These are phyloP conservation scores for Enteromius argenteus DNA, from an alignment of 2,797 vertebrate genomes.

Conservation along the genomic window DNA sequence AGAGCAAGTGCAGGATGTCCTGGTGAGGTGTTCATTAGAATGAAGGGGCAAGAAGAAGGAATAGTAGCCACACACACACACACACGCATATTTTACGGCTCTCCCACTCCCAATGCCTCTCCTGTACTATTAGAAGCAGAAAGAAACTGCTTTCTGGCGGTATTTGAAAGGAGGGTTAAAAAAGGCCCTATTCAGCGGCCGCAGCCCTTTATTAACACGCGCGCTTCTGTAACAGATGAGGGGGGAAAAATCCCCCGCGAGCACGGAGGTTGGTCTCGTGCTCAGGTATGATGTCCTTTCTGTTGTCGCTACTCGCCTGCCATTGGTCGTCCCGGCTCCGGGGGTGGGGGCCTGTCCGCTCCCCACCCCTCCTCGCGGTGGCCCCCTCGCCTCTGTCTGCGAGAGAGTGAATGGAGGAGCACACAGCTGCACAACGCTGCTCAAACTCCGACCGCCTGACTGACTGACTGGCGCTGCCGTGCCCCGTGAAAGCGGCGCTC, in stretches of 20 bases:
- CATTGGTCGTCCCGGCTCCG: conserved; percentile 67
- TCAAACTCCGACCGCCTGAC: conserved; percentile 69
- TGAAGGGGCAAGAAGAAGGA: not conserved
- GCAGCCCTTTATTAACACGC: conserved; percentile 78
- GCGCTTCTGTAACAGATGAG: conserved; percentile 65
- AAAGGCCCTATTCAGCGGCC: conserved; percentile 75
- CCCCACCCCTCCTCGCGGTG: conserved; percentile 47
- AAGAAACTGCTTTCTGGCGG: conserved; percentile 80
- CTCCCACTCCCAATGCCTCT: conserved; percentile 29
- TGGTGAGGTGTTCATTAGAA: conserved; percentile 25
- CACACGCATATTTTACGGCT: conserved; percentile 39
- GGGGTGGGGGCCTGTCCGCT: conserved; percentile 68
- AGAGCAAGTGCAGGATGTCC: conserved; percentile 67
- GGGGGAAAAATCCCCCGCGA: conserved; percentile 39
- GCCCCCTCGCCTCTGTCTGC: conserved; percentile 61
- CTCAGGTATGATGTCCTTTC: conserved; percentile 79
- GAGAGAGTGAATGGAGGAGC: conserved; percentile 76
- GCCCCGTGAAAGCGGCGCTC: conserved; percentile 44
- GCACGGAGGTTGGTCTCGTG: conserved; percentile 74
- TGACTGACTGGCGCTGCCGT: conserved; percentile 33
- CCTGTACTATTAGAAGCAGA: conserved; percentile 71
- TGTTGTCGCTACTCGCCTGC: conserved; percentile 59
- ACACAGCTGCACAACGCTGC: conserved; percentile 77
- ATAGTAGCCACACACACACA: conserved; percentile 32
- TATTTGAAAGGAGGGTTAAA: conserved; percentile 77